These are phyloP conservation scores for Whitmania pigra DNA, from an alignment of 1,140 invertebrate species.

Conservation along the genomic window DNA sequence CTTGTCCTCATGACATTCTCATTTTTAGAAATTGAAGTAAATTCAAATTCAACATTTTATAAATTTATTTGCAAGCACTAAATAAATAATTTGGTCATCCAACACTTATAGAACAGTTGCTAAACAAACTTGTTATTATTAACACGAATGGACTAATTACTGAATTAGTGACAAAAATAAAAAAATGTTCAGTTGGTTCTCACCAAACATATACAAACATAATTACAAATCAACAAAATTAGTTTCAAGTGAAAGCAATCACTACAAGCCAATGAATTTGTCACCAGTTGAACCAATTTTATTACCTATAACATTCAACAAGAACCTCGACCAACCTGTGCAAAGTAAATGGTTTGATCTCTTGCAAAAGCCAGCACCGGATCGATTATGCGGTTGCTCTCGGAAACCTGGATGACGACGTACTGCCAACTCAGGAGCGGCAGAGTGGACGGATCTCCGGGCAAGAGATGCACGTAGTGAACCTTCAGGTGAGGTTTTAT, in stretches of 20 bases:
- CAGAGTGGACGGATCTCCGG: constrained; percentile 46
- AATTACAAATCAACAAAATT: no score
- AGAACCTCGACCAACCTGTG: constrained; percentile 50
- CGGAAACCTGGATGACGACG: constrained; percentile 64
- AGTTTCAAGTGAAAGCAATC: no score
- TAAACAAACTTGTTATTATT: no score
- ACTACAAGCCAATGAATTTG: no score
- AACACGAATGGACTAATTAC: no score
- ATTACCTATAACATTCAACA: no score
- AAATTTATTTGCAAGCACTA: neutral
- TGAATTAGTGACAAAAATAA: no score
- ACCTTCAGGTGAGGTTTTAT: constrained; percentile 61
- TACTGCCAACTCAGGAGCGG: constrained; percentile 85
- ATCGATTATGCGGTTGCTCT: constrained; percentile 58
- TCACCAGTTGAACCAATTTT: no score
- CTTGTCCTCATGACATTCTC: neutral
- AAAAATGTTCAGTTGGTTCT: no score
- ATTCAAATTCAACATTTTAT: neutral
- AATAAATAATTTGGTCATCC: no score
- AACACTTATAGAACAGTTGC: no score
- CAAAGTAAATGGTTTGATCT: constrained; percentile 66
- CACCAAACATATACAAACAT: no score
- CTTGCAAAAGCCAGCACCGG: constrained; percentile 74
- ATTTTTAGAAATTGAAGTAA: neutral
- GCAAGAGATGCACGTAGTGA: constrained; percentile 53